Conservation (phyloP, 1,140 invertebrate genomes). For the Spodoptera frugiperda region DNA sequence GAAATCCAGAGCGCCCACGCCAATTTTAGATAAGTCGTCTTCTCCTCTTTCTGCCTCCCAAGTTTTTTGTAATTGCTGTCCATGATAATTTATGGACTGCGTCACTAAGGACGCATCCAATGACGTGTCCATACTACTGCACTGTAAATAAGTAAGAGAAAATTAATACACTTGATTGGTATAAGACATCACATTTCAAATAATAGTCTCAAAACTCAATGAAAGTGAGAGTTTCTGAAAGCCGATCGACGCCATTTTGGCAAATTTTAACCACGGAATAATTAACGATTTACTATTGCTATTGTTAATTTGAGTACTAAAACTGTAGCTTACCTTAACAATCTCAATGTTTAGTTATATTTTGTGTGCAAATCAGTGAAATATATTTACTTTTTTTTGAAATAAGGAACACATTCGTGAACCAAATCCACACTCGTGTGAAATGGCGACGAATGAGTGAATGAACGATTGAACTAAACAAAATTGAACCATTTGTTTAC, state of each 20-base stretch:
- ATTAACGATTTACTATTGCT: not conserved
- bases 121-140: constrained; percentile 78
- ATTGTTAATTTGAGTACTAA: not conserved
- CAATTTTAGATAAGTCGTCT: constrained; percentile 89
- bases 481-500: not conserved
- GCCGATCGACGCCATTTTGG: constrained; percentile 39
- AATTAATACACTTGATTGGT: no score
- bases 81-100: constrained; percentile 93
- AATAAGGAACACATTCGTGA: not conserved
- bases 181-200: not conserved
- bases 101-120: constrained; percentile 90
- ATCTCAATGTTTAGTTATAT: not conserved
- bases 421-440: not conserved
- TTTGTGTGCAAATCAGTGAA: not conserved
- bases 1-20: constrained; percentile 90
- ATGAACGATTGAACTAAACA: no score
- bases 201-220: not conserved
- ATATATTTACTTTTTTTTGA: constrained; percentile 7
- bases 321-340: not conserved
- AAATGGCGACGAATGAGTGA: no score
- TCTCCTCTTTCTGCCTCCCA: constrained; percentile 94
- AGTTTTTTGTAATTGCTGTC: constrained; percentile 93
- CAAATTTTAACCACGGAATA: constrained; percentile 2
- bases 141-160: constrained; percentile 17
- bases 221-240: constrained; percentile 16